Percentiles rank a stretch among this genome's conserved stretches.
phyloP scores from a whole-genome alignment of 2,113 vertebrate species.

The Malurus alboscapulatus region DNA sequence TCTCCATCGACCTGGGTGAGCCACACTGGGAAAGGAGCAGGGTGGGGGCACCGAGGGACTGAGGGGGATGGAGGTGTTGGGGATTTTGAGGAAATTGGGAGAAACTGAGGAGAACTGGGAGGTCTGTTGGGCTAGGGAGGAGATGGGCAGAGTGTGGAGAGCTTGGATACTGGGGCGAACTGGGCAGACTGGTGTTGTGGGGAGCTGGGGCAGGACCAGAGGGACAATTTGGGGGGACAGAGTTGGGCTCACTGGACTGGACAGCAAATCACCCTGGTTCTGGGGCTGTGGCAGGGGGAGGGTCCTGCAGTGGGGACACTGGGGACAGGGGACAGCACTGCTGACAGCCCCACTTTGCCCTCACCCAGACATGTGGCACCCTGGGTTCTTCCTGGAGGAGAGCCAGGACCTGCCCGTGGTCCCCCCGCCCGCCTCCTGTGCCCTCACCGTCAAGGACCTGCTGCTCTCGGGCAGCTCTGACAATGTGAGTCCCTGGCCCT shows the following conservation, averaged over 20 bases:
- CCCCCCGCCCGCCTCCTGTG: not conserved
- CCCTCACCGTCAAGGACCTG: conserved; percentile 88
- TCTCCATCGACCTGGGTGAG: conserved; percentile 87
- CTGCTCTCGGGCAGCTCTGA: conserved; percentile 81
- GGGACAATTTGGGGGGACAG: not conserved
- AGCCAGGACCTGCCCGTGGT: conserved; percentile 17
- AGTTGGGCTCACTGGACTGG: not conserved
- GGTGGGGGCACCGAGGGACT: not conserved
- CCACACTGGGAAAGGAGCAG: not conserved
- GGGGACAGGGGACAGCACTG: not conserved
- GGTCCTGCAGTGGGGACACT: not conserved
- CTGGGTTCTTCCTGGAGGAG: conserved; percentile 60
- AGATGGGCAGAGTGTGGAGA: not conserved
- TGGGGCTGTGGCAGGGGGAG: not conserved
- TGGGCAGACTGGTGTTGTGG: not conserved
- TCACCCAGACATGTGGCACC: conserved; percentile 78
- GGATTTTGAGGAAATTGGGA: not conserved
- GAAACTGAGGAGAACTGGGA: not conserved
- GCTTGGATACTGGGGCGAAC: not conserved
- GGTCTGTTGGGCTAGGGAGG: not conserved
- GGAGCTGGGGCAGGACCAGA: not conserved
- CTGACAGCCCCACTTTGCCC: not conserved
- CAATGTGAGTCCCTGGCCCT: conserved; percentile 66
- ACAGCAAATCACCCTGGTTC: not conserved
- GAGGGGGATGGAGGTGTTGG: fast-evolving